Evolutionary conservation across 2,888 invertebrate species (phyloP).

Genomic region (Campoletis raptor): DNA sequence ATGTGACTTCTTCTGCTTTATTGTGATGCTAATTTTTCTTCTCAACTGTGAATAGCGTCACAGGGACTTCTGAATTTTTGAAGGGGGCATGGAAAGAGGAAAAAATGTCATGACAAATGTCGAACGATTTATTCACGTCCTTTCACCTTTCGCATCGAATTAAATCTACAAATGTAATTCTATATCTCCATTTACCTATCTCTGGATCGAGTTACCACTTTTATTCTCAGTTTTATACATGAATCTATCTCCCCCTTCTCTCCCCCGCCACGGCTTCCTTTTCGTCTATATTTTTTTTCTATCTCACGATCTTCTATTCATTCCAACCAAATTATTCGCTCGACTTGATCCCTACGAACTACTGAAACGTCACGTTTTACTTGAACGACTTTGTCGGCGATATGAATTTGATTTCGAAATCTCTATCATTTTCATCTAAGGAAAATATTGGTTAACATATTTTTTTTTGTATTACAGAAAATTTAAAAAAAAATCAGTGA

Average conservation of each 20-base stretch:
- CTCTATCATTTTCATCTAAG: not conserved
- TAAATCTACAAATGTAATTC: slow-evolving; percentile 77
- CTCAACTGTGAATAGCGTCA: slow-evolving; percentile 10
- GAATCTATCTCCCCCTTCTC: not conserved
- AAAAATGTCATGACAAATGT: slow-evolving; percentile 71
- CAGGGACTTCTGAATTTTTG: slow-evolving; percentile 31
- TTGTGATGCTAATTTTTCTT: slow-evolving; percentile 59
- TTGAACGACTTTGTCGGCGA: slow-evolving; percentile 46
- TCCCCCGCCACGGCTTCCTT: not conserved
- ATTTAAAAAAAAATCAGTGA: not conserved
- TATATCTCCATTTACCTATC: slow-evolving; percentile 79
- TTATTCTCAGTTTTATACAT: slow-evolving; percentile 23
- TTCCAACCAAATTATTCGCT: slow-evolving; percentile 65
- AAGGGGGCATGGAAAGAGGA: not conserved
- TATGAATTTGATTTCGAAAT: not conserved
- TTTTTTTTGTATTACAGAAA: not conserved
- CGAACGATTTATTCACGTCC: slow-evolving; percentile 74
- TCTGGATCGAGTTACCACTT: slow-evolving; percentile 76
- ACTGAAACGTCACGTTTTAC: slow-evolving; percentile 21
- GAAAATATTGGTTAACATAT: not conserved
- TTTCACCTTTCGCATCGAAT: slow-evolving; percentile 79
- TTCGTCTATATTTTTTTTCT: slow-evolving; percentile 8
- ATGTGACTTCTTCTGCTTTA: slow-evolving; percentile 16
- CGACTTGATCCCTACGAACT: slow-evolving; percentile 71
- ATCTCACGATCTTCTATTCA: slow-evolving; percentile 27